Base-by-base conservation (phyloP, 2,113 vertebrate species). In the Myrmecophaga tridactyla region DNA sequence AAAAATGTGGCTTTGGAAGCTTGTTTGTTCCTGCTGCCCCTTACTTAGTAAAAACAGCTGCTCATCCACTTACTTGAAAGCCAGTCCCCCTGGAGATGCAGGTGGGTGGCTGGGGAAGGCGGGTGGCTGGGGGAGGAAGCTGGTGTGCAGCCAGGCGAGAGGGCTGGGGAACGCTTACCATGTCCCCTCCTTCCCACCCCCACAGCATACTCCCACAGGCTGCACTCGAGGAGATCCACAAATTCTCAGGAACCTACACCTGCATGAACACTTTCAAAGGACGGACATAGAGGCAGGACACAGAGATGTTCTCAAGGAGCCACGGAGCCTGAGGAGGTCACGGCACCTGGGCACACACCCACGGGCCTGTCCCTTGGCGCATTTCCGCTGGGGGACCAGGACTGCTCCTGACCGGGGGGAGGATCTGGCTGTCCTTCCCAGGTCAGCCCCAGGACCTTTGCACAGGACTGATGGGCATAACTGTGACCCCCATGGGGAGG, bases 211-310 rank as follows among this genome's bases (percentile, higher is more conserved):
- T 99, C 96, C 99, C 99, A 27, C 99, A 99, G 97, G 98, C 99
- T 82, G 99, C 99, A 51, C 99, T 99, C 80, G 99, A 99, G 98
- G 99, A 99, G 98, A 99, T 99, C 98, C 98, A 99, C 98, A 99
- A 97, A 98, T 99, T 99, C 98, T 99, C 99, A 82, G 99, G 99
- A 96, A 99, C 98, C 97, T 99, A 99, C 94, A 99, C 99, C 94
- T 99, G 99, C 98, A 99, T 99, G 99, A 99, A 99, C 98, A 99
- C 99, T 76, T 99, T 99, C 78, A 99, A 99, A 98, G 99, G 99
- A 48, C 98, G 99, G 97, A 99, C 99, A 98, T 99, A 99, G 97
- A 96, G 56, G 31, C 53, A 15, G 3, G 75, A 87, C 3, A 31
- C 21, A 58, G 81, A 83, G 84, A 93, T 92, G 88, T 4, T 12